A percentile compares a stretch with the other conserved stretches of the same genome.
Conservation (phyloP, 2,113 vertebrate genomes). For the Ascaphus truei region DNA sequence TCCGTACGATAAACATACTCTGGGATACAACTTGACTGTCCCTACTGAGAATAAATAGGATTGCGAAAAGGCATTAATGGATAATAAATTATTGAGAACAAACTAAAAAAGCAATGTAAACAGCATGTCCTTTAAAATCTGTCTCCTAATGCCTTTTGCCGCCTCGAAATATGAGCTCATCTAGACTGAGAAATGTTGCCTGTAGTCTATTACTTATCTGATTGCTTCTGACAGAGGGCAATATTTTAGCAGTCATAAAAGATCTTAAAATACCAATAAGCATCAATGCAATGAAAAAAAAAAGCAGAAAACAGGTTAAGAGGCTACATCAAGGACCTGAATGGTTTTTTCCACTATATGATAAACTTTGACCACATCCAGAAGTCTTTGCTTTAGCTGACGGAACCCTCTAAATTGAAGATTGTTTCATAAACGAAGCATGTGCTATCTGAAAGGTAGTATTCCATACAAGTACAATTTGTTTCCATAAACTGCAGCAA, state of each 20-base stretch:
- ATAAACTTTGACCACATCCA: conserved; percentile 19
- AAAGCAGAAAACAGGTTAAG: conserved; percentile 27
- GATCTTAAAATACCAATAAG: conserved; percentile 20
- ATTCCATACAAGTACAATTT: not conserved
- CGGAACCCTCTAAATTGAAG: not conserved
- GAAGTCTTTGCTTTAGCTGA: not conserved
- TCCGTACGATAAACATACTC: conserved; percentile 5
- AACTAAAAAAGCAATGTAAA: conserved; percentile 42
- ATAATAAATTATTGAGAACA: conserved; percentile 50
- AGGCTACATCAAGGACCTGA: not conserved
- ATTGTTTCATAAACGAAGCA: not conserved
- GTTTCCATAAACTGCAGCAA: no score
- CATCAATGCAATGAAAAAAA: conserved; percentile 25
- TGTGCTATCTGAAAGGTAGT: not conserved
- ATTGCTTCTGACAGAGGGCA: conserved; percentile 41
- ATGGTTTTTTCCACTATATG: not conserved
- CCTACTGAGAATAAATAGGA: conserved; percentile 38
- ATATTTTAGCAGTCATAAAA: conserved; percentile 37
- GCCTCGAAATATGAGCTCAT: conserved; percentile 39
- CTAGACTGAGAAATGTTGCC: conserved; percentile 8
- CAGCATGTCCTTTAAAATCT: conserved; percentile 33
- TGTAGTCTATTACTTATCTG: conserved; percentile 24
- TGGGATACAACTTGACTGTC: conserved; percentile 34
- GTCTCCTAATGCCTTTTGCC: conserved; percentile 41
- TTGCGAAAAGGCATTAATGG: conserved; percentile 21